phyloP scores from a whole-genome alignment of 1,140 invertebrate genomes.

The Heliconius eleuchia region DNA sequence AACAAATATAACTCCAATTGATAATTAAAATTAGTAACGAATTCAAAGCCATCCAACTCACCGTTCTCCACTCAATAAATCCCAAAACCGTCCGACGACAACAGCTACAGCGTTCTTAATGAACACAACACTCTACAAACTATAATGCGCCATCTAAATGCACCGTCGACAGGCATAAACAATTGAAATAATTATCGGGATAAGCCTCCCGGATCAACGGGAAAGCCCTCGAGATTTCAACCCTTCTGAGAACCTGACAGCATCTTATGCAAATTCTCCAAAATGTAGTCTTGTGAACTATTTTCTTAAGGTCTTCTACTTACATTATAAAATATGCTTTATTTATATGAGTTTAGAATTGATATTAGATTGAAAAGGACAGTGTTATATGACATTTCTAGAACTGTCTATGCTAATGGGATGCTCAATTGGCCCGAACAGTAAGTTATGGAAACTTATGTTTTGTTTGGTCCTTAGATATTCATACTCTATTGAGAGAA shows the following conservation, averaged over 20 bases:
- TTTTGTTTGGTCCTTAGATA: conserved; percentile 50
- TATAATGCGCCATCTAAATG: conserved; percentile 80
- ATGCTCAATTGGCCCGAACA: conserved; percentile 69
- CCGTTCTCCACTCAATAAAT: conserved; percentile 42
- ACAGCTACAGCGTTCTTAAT: conserved; percentile 56
- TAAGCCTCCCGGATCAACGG: conserved; percentile 71
- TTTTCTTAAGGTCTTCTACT: conserved; percentile 31
- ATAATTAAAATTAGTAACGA: neutral
- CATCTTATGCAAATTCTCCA: conserved; percentile 78
- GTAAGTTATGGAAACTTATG: conserved; percentile 53
- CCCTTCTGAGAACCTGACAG: conserved; percentile 75
- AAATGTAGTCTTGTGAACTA: conserved; percentile 56
- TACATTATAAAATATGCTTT: neutral
- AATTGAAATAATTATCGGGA: conserved; percentile 81
- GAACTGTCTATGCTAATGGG: conserved; percentile 50
- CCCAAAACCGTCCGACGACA: conserved; percentile 45
- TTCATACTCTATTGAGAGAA: conserved; percentile 33
- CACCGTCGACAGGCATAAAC: conserved; percentile 79
- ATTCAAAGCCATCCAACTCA: neutral
- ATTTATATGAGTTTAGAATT: neutral
- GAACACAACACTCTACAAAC: conserved; percentile 71
- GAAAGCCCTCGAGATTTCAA: conserved; percentile 75
- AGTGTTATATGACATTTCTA: conserved; percentile 32
- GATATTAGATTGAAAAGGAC: neutral
- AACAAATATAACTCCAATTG: neutral